Base-by-base conservation (phyloP, 1,140 invertebrate species). In the Ceratosolen solmsi region DNA sequence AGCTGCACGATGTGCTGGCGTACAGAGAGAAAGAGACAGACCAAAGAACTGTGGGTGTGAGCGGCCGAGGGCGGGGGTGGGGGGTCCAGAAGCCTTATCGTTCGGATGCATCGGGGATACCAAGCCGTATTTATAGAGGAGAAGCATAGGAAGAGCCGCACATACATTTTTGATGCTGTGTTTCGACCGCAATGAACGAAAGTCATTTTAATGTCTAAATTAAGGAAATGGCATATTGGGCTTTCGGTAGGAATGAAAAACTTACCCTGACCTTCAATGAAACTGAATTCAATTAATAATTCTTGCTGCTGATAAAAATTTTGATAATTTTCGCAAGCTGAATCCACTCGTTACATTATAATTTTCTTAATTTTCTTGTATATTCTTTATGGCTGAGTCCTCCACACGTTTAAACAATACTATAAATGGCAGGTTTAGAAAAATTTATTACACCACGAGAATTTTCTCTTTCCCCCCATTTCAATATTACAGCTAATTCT, bases 131-230 rank as follows among this genome's bases (percentile, higher is more conserved):
- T 36, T 68, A 38, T 22, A 68, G 36, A 17, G 33, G 60, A 38
- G 33, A n/a, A n/a, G 15, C 20, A n/a, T 33, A 63, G 33, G 0
- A 38, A 38, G 20, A 68, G 27, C 17, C 20, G 2, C 15, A 38
- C 27, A 20, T 58, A 38, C 33, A n/a, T 38, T 68, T 68, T 68
- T 68, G 38, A 65, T 38, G 27, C 33, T 22, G 4, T 2, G 15
- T n/a, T 17, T 17, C 2, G 7, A 8, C 0, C 8, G 5, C 20
- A 38, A 38, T 33, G 8, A n/a, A 11, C 38, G 33, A 68, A 68
- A 38, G 36, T 38, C 3, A 22, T n/a, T 65, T 68, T 38, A 68
- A 68, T 68, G 36, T 68, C 63, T 68, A 17, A 68, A 68, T 68
- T 68, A 68, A 68, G 36, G 22, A 38, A n/a, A 0, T 1, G 20